Conservation (phyloP, 2,113 vertebrate species). For the Mastomys coucha region DNA sequence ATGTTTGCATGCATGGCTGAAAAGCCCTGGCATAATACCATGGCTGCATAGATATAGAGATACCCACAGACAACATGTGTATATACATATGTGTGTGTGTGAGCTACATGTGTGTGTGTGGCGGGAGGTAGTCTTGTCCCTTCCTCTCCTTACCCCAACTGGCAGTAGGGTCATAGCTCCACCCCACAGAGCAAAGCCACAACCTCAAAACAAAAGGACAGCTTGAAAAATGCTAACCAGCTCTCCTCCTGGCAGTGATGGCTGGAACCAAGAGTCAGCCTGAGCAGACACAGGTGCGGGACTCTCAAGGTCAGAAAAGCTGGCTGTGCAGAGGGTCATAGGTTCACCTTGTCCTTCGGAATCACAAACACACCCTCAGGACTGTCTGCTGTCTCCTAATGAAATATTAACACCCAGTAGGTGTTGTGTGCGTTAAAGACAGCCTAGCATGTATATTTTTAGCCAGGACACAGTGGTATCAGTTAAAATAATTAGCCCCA, state of each 20-base stretch:
- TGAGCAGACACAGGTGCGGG: neutral
- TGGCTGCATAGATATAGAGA: neutral
- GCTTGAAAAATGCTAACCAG: constrained; percentile 1
- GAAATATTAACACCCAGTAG: constrained; percentile 75
- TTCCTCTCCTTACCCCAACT: neutral
- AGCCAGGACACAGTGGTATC: constrained; percentile 71
- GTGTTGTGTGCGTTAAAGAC: constrained; percentile 63
- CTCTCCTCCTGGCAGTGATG: constrained; percentile 43
- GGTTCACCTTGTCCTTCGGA: constrained; percentile 49
- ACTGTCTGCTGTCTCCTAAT: constrained; percentile 59
- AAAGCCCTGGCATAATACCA: neutral
- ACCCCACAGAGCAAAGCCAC: neutral
- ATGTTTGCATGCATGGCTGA: neutral
- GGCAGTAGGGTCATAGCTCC: neutral
- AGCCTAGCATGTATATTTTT: constrained; percentile 77
- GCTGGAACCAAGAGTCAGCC: neutral
- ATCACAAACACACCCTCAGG: constrained; percentile 11
- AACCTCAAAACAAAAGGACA: constrained; percentile 1
- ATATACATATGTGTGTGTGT: too few relatives aligned
- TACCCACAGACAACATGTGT: too few relatives aligned
- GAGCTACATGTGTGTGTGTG: too few relatives aligned
- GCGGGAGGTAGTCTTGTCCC: too few relatives aligned
- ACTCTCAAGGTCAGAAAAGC: neutral
- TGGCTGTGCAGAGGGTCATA: neutral
- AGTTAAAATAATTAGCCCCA: constrained; percentile 80